Evolutionary conservation across 1,140 invertebrate genomes (phyloP), one percentile per base, ranked within the genome.

Genomic region (Marisa cornuarietis): DNA sequence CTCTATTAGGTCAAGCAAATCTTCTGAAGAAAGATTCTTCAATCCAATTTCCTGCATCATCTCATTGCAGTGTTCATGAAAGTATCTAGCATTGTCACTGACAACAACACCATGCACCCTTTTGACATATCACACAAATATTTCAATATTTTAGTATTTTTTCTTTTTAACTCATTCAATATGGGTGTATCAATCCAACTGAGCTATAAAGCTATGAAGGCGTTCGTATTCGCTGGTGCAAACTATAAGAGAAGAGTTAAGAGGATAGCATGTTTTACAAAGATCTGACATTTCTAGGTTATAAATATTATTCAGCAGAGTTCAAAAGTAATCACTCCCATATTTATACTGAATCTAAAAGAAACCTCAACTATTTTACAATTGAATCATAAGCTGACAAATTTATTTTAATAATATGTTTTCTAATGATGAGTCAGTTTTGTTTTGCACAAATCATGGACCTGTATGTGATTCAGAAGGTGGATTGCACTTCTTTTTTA

Each of bases 91-190:
- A 80, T 84, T 84, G 79, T 88, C 87, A 81, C 83, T 83, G 0
- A 90, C 87, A 31, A 74, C 80, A 62, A 90, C 78, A 16, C 82
- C 87, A 84, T 90, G 89, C 52, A 87, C 78, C 74, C 87, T 88
- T 73, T 51, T 73, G 24, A 31, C 73, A 75, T 26, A 71, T 8
- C 20, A 5, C 42, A 13, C 7, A 42, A 42, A 42, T 42, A 42
- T 42, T 42, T 42, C 31, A 42, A 42, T 6, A 0, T 42, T 42
- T 42, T 42, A 42, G 31, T 42, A 4, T 6, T 42, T 42, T 42
- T 42, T 42, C 31, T 71, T 31, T n/a, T 3, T n/a, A 71, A 42
- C 31, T 42, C 31, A 42, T 42, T 42, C 31, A 42, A 42, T 42
- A 42, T 42, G 31, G 31, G 31, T 42, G 31, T 42, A 42, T 42